These are phyloP conservation scores for Porites divaricata DNA, from an alignment of 92 coral and sea anemone genomes.

Conservation along the genomic window DNA sequence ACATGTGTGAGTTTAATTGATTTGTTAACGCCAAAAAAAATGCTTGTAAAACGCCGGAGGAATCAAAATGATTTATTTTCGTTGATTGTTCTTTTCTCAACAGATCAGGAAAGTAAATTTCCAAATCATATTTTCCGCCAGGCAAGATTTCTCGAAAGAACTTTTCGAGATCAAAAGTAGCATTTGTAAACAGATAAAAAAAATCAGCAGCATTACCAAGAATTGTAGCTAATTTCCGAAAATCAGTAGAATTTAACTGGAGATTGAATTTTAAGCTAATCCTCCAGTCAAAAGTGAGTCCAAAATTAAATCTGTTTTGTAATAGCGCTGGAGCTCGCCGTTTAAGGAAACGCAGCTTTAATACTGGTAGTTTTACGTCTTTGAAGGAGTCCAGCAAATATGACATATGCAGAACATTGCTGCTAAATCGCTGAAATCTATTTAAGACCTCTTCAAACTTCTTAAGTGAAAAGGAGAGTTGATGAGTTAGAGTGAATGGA, in stretches of 20 bases:
- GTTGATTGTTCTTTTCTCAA: not conserved
- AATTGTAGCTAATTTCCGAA: conserved; percentile 21
- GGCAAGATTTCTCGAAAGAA: conserved; percentile 53
- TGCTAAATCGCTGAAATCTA: conserved; percentile 67
- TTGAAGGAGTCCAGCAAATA: conserved; percentile 66
- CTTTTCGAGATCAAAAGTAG: conserved; percentile 43
- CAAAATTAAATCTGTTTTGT: conserved; percentile 58
- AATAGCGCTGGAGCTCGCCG: conserved; percentile 35
- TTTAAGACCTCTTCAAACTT: conserved; percentile 56
- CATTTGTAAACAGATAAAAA: conserved; percentile 30
- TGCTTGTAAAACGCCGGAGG: conserved; percentile 60
- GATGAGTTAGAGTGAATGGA: conserved; percentile 70
- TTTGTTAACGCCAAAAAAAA: conserved; percentile 58
- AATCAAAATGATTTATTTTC: conserved; percentile 9
- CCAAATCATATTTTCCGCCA: conserved; percentile 26
- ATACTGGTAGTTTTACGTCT: conserved; percentile 60
- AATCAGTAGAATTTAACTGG: conserved; percentile 37
- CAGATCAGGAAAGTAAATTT: conserved; percentile 16
- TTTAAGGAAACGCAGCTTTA: conserved; percentile 45
- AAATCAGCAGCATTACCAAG: conserved; percentile 34
- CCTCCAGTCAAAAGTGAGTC: conserved; percentile 74
- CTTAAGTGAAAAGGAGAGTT: conserved; percentile 69
- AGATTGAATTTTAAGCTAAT: conserved; percentile 39
- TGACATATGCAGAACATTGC: conserved; percentile 70
- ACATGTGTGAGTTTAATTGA: conserved; percentile 53